Conservation (phyloP, 2,888 invertebrate genomes). For the Hecatera dysodea region DNA sequence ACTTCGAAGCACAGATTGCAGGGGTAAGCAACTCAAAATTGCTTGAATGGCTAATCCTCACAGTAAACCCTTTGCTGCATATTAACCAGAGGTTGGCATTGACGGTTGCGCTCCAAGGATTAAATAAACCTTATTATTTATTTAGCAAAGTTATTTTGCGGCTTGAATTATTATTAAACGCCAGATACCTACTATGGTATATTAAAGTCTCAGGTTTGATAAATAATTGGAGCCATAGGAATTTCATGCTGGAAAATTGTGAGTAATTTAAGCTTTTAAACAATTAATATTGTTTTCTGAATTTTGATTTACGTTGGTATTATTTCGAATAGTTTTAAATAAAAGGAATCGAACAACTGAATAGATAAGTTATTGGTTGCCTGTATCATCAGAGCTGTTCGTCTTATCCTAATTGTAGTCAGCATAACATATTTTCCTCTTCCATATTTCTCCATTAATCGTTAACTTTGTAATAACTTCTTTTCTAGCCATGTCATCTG, state of each 20-base stretch:
- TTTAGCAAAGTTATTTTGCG: conserved; percentile 57
- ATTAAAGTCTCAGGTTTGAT: conserved; percentile 53
- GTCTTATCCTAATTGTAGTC: no score
- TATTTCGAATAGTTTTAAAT: background rate
- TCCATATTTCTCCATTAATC: no score
- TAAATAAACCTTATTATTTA: conserved; percentile 60
- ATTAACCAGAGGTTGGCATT: conserved; percentile 57
- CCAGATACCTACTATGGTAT: conserved; percentile 29
- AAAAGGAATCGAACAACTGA: no score
- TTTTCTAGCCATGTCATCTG: no score
- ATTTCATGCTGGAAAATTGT: conserved; percentile 32
- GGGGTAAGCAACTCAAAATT: conserved; percentile 65
- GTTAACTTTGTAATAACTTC: no score
- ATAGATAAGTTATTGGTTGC: no score
- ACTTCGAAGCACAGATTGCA: conserved; percentile 56
- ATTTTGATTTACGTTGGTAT: conserved; percentile 1
- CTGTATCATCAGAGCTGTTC: no score
- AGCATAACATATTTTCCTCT: no score
- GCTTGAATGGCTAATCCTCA: conserved; percentile 60
- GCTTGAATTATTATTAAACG: conserved; percentile 42
- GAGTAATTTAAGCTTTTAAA: conserved; percentile 17
- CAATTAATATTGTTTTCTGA: background rate
- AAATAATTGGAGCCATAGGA: conserved; percentile 34
- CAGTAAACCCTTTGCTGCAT: conserved; percentile 59
- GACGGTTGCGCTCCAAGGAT: conserved; percentile 51